A percentile compares a stretch with the other conserved stretches of the same genome.
Evolutionary conservation across 2,888 invertebrate genomes (phyloP).

Genomic region (Phyllotreta cruciferae): DNA sequence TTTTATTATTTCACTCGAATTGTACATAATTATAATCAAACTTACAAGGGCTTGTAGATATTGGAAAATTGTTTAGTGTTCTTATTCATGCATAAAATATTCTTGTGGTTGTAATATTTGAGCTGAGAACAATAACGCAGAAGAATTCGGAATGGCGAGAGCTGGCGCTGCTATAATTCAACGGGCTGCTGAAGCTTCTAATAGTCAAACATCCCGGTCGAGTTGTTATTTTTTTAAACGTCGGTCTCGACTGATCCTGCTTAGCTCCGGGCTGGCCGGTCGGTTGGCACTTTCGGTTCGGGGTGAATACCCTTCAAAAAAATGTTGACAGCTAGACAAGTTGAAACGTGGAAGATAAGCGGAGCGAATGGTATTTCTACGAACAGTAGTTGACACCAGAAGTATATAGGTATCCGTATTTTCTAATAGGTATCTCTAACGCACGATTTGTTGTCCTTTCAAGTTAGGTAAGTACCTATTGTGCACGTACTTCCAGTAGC

Average conservation of each 20-base stretch:
- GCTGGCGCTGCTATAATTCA: conserved; percentile 25
- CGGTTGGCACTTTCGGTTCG: conserved; percentile 24
- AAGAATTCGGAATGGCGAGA: conserved; percentile 22
- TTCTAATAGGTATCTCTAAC: too few species aligned
- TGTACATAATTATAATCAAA: too few species aligned
- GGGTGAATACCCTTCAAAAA: conserved; percentile 28
- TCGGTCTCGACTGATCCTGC: conserved; percentile 26
- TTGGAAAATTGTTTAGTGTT: too few species aligned
- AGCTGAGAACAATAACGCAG: conserved; percentile 10
- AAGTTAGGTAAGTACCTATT: too few species aligned
- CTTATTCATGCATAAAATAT: too few species aligned
- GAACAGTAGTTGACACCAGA: neutral
- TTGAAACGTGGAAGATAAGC: conserved; percentile 7
- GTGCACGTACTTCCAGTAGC: too few species aligned
- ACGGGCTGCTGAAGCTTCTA: conserved; percentile 28
- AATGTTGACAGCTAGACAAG: conserved; percentile 18
- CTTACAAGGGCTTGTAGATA: too few species aligned
- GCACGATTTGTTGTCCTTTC: too few species aligned
- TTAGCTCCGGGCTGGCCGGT: conserved; percentile 19
- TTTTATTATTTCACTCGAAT: too few species aligned
- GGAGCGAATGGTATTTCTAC: neutral
- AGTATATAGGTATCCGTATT: too few species aligned
- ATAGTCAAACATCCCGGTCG: conserved; percentile 26
- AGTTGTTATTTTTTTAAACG: conserved; percentile 22
- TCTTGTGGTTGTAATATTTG: neutral